A percentile compares a stretch with the other conserved stretches of the same genome.
Conservation (phyloP, 2,113 vertebrate species). For the Tiliqua scincoides region DNA sequence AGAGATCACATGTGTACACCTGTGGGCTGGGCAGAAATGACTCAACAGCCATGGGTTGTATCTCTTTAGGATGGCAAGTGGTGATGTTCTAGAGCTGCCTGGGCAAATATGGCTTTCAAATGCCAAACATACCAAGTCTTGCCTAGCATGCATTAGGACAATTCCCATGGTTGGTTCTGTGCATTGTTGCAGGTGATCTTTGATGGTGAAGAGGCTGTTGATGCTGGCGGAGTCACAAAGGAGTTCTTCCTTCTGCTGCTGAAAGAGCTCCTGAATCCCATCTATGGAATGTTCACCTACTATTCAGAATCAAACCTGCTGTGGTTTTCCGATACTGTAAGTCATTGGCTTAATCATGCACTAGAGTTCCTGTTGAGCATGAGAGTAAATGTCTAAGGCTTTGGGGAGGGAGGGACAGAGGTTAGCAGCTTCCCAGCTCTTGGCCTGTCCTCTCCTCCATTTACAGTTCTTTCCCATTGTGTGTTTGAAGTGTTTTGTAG, state of each 20-base stretch:
- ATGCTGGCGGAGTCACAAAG: slow-evolving; percentile 94
- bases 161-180: neutral
- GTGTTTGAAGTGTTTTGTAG: slow-evolving; percentile 91
- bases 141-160: no score
- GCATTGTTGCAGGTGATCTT: slow-evolving; percentile 88
- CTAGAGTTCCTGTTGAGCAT: no score
- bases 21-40: no score
- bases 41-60: no score
- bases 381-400: neutral
- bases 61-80: no score
- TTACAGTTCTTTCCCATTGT: slow-evolving; percentile 49
- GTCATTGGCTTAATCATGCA: slow-evolving; percentile 30
- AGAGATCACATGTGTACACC: no score
- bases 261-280: slow-evolving; percentile 94
- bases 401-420: neutral
- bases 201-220: slow-evolving; percentile 95
- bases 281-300: slow-evolving; percentile 96
- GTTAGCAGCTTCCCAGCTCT: neutral
- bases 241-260: slow-evolving; percentile 95
- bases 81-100: no score
- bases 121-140: no score
- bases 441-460: neutral
- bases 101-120: no score
- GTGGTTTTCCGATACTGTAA: slow-evolving; percentile 97
- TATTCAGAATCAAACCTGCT: slow-evolving; percentile 94